A percentile compares a stretch with the other conserved stretches of the same genome.
Conservation (phyloP, 2,888 invertebrate genomes). For the Endomychus coccineus region DNA sequence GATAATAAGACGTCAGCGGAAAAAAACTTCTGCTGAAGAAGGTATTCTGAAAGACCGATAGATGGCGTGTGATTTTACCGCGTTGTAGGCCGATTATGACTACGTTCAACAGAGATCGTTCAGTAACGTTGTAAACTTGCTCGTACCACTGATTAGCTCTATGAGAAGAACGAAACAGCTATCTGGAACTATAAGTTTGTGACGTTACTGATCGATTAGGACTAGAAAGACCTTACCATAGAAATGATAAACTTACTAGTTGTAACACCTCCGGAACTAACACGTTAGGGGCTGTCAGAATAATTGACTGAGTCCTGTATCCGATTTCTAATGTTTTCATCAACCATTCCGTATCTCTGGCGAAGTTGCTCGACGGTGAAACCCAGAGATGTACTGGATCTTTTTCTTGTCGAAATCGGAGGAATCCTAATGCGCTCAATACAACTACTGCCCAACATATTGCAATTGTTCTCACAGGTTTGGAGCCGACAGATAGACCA, state of each 20-base stretch:
- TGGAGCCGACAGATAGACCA: conserved; percentile 52
- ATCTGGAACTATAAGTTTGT: no score
- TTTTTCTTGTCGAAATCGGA: conserved; percentile 63
- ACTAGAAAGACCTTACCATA: not conserved
- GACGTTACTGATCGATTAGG: no score
- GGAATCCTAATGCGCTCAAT: conserved; percentile 54
- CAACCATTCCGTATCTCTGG: conserved; percentile 64
- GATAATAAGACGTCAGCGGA: no score
- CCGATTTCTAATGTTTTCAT: conserved; percentile 58
- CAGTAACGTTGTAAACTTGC: no score
- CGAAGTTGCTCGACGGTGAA: conserved; percentile 63
- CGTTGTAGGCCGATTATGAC: no score
- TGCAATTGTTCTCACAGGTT: conserved; percentile 55
- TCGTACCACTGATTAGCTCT: no score
- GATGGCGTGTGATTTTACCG: no score
- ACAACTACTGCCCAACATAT: conserved; percentile 51
- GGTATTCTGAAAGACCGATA: no score
- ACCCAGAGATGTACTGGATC: conserved; percentile 72
- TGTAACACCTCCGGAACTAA: conserved; percentile 53
- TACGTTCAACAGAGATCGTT: no score
- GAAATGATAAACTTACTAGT: no score
- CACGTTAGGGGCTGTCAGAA: conserved; percentile 61
- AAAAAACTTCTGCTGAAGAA: no score
- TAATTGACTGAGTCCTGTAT: conserved; percentile 53
- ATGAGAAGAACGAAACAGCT: no score